phyloP scores from a whole-genome alignment of 2,113 vertebrate species.

The Odobenus rosmarus region DNA sequence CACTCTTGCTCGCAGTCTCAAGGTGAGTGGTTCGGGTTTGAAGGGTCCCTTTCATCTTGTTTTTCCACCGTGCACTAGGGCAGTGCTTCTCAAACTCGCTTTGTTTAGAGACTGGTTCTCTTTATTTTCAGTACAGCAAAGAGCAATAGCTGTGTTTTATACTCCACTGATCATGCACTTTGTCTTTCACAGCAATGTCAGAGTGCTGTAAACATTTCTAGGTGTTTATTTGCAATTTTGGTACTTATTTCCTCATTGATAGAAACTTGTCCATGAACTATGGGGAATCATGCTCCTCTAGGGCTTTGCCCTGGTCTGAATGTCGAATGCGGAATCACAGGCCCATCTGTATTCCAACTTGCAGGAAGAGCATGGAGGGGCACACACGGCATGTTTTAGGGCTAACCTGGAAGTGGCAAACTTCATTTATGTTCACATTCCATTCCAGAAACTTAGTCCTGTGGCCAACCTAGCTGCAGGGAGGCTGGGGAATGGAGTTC shows the following conservation, averaged over 20 bases:
- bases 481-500: neutral
- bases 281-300: neutral
- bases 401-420: neutral
- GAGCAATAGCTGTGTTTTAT: neutral
- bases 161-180: neutral
- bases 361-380: neutral
- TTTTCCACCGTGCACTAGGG: neutral
- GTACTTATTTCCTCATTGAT: neutral
- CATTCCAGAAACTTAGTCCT: too few species aligned
- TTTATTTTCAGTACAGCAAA: neutral
- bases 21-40: neutral
- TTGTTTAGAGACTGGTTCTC: neutral
- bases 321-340: neutral
- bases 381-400: rapidly evolving
- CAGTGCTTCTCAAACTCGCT: neutral
- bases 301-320: neutral
- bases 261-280: neutral
- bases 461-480: neutral
- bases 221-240: neutral
- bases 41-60: neutral
- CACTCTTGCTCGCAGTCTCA: neutral
- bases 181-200: neutral
- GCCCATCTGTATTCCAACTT: neutral
- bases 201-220: neutral
- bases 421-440: neutral